These are phyloP conservation scores for Psilanteris sp. DNA, from an alignment of 1,140 invertebrate species.

Conservation along the genomic window DNA sequence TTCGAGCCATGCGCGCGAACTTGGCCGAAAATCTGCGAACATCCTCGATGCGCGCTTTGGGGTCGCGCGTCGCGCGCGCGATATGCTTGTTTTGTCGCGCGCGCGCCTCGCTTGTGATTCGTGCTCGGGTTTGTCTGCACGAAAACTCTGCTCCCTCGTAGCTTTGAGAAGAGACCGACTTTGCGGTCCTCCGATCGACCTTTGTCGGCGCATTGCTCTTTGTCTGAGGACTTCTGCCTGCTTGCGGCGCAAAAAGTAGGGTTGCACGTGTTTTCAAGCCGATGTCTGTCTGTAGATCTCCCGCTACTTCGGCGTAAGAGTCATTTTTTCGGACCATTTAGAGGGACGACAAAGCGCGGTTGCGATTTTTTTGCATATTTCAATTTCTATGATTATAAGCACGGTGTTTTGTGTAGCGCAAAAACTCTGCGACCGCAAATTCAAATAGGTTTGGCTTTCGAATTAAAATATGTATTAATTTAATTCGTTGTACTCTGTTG, in stretches of 20 bases:
- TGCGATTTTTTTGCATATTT: too few species aligned
- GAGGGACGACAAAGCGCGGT: neutral
- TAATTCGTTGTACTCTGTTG: too few species aligned
- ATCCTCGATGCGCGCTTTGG: slow-evolving; percentile 70
- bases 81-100: slow-evolving; percentile 48
- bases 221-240: slow-evolving; percentile 15
- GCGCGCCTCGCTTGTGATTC: slow-evolving; percentile 33
- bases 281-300: slow-evolving; percentile 1
- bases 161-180: slow-evolving; percentile 6
- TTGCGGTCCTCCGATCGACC: slow-evolving; percentile 27
- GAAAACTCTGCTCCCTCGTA: slow-evolving; percentile 1
- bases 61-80: slow-evolving; percentile 52
- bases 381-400: too few species aligned
- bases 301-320: slow-evolving; percentile 2
- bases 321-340: slow-evolving; percentile 19
- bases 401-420: too few species aligned
- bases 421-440: too few species aligned
- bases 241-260: slow-evolving; percentile 19
- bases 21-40: slow-evolving; percentile 75
- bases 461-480: too few species aligned
- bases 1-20: slow-evolving; percentile 64
- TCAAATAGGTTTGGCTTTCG: too few species aligned
- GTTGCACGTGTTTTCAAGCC: slow-evolving; percentile 10
- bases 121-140: neutral
- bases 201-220: slow-evolving; percentile 34